These are phyloP conservation scores for Epiblema foenella DNA, from an alignment of 2,888 invertebrate genomes.

Conservation along the genomic window DNA sequence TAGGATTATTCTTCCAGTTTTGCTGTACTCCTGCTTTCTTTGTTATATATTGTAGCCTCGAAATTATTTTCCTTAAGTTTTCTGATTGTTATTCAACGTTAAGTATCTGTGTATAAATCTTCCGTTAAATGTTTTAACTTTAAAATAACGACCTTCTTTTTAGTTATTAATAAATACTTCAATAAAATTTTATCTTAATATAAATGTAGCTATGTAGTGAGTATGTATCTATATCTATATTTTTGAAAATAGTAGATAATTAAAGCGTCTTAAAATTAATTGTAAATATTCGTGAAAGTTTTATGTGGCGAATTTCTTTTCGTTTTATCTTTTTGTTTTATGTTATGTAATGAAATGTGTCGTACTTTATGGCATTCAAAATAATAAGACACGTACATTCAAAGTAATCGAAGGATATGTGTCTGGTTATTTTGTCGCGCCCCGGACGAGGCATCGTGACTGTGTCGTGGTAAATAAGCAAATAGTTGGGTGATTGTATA, in stretches of 20 bases:
- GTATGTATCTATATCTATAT: slow-evolving; percentile 82
- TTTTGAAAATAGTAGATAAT: slow-evolving; percentile 79
- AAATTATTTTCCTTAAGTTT: slow-evolving; percentile 40
- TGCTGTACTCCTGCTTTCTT: slow-evolving; percentile 16
- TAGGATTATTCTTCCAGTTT: neutral
- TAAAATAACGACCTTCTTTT: slow-evolving; percentile 69
- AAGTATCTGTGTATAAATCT: slow-evolving; percentile 20
- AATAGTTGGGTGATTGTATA: slow-evolving; percentile 84
- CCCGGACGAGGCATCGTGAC: slow-evolving; percentile 71
- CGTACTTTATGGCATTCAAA: slow-evolving; percentile 61
- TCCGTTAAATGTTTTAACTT: slow-evolving; percentile 50
- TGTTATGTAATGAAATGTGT: slow-evolving; percentile 75
- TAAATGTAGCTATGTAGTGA: slow-evolving; percentile 76
- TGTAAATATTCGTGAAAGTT: slow-evolving; percentile 83
- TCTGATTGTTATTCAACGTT: slow-evolving; percentile 39
- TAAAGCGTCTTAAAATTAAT: slow-evolving; percentile 72
- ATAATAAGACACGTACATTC: slow-evolving; percentile 50
- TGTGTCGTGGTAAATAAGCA: slow-evolving; percentile 83
- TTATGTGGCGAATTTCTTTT: slow-evolving; percentile 81
- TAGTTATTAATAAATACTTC: slow-evolving; percentile 64
- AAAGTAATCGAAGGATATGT: slow-evolving; percentile 24
- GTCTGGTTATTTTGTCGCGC: slow-evolving; percentile 60
- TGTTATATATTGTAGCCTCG: slow-evolving; percentile 10
- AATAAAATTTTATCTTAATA: slow-evolving; percentile 75
- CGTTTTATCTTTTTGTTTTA: slow-evolving; percentile 75